These are phyloP conservation scores for Speoplatyrhinus poulsoni DNA, from an alignment of 2,113 vertebrate species.

Conservation along the genomic window DNA sequence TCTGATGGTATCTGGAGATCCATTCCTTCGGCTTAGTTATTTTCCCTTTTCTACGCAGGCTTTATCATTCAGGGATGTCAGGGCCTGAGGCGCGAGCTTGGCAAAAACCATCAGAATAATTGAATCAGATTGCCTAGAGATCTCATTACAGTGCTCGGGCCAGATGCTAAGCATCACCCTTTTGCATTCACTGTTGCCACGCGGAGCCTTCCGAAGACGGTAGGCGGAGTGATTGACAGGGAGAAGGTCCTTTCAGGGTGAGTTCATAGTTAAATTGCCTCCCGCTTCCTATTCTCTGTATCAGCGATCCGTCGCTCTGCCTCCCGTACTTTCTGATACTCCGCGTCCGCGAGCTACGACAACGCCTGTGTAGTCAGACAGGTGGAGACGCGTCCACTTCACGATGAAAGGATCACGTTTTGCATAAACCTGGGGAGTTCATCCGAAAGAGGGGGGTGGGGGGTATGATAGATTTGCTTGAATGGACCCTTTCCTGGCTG, in stretches of 20 bases:
- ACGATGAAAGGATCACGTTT: slow-evolving; percentile 13
- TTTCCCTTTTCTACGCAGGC: slow-evolving; percentile 51
- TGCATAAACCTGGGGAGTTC: neutral
- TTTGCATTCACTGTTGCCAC: slow-evolving; percentile 43
- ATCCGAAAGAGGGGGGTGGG: neutral
- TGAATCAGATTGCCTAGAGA: slow-evolving; percentile 70
- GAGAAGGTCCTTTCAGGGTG: slow-evolving; percentile 62
- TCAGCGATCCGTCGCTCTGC: slow-evolving; percentile 18
- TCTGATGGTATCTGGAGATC: slow-evolving; percentile 36
- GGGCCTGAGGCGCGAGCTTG: slow-evolving; percentile 35
- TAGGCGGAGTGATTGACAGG: slow-evolving; percentile 66
- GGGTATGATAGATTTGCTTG: too few relatives aligned
- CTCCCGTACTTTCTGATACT: slow-evolving; percentile 21
- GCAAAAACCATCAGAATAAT: slow-evolving; percentile 70
- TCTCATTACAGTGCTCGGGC: slow-evolving; percentile 62
- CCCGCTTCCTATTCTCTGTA: slow-evolving; percentile 41
- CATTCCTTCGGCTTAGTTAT: slow-evolving; percentile 47
- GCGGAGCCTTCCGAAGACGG: slow-evolving; percentile 42
- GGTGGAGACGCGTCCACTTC: neutral
- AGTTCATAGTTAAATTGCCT: slow-evolving; percentile 67
- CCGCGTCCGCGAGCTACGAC: slow-evolving; percentile 23
- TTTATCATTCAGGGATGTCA: slow-evolving; percentile 52
- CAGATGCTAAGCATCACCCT: slow-evolving; percentile 45
- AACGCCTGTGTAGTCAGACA: slow-evolving; percentile 4
- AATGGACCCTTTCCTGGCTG: neutral